phyloP scores from a whole-genome alignment of 2,113 vertebrate species.

The Dicerorhinus sumatrensis region DNA sequence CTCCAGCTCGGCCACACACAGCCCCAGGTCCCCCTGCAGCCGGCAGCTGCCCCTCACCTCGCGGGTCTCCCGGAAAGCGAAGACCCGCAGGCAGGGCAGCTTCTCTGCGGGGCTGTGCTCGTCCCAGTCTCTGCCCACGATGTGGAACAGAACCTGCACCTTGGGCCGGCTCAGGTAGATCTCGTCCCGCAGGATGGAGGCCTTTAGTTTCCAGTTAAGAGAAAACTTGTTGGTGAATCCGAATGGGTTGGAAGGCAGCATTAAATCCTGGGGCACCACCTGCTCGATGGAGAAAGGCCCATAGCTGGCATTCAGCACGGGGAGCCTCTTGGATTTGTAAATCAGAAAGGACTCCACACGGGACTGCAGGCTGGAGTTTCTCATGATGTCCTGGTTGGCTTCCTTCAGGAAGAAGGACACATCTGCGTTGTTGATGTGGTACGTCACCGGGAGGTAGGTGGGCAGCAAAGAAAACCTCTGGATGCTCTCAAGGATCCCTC shows the following conservation, averaged over 20 bases:
- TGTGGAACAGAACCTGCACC: slow-evolving; percentile 95
- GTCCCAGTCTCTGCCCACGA: slow-evolving; percentile 95
- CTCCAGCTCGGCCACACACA: slow-evolving; percentile 95
- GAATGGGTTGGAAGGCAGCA: slow-evolving; percentile 88
- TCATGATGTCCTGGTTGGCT: slow-evolving; percentile 96
- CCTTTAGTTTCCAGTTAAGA: slow-evolving; percentile 92
- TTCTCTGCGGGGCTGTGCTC: slow-evolving; percentile 88
- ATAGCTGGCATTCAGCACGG: slow-evolving; percentile 91
- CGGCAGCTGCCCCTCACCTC: slow-evolving; percentile 92
- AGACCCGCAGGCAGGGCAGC: slow-evolving; percentile 93
- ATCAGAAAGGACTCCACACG: slow-evolving; percentile 94
- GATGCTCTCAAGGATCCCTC: slow-evolving; percentile 89
- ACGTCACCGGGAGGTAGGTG: slow-evolving; percentile 93
- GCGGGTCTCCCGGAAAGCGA: slow-evolving; percentile 91
- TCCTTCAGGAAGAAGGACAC: slow-evolving; percentile 94
- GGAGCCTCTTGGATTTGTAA: slow-evolving; percentile 89
- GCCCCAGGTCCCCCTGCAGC: slow-evolving; percentile 92
- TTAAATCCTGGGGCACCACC: slow-evolving; percentile 89
- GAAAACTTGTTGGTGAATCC: slow-evolving; percentile 86
- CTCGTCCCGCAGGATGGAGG: slow-evolving; percentile 89
- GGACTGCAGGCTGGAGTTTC: slow-evolving; percentile 95
- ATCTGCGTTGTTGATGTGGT: slow-evolving; percentile 91
- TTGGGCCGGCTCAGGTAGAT: slow-evolving; percentile 91
- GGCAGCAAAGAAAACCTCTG: slow-evolving; percentile 91
- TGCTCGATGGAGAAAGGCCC: slow-evolving; percentile 89